A percentile compares a stretch with the other conserved stretches of the same genome.
These are phyloP conservation scores for Drosophila lacertosa DNA, from an alignment of 1,140 invertebrate species.

Conservation along the genomic window DNA sequence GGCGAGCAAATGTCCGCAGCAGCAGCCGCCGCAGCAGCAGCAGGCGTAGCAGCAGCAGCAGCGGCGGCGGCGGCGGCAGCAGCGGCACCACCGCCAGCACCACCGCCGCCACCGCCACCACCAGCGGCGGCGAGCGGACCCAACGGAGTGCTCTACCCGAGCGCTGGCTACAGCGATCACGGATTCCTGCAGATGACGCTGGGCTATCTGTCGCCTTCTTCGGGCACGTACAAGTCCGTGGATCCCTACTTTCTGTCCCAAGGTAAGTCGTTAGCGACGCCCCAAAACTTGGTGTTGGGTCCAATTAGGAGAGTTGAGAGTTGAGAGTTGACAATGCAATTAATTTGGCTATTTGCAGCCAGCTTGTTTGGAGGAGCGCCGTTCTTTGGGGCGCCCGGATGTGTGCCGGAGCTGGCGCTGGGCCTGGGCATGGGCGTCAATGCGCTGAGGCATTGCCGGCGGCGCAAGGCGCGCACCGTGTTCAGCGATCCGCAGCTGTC, in stretches of 20 bases:
- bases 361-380: constrained; percentile 78
- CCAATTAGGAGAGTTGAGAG: no score
- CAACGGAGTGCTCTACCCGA: constrained; percentile 77
- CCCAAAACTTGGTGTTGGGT: constrained; percentile 4
- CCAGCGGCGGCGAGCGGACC: constrained; percentile 35
- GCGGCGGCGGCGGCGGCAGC: constrained; percentile 70
- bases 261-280: constrained; percentile 85
- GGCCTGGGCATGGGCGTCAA: constrained; percentile 87
- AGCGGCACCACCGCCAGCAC: constrained; percentile 88
- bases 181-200: constrained; percentile 87
- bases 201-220: constrained; percentile 87
- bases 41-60: constrained; percentile 67
- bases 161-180: constrained; percentile 84
- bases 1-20: constrained; percentile 3
- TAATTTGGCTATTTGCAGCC: constrained; percentile 56
- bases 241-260: constrained; percentile 88
- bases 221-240: constrained; percentile 87
- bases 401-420: constrained; percentile 81
- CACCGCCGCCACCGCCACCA: constrained; percentile 86
- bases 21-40: constrained; percentile 49
- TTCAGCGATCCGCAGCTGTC: constrained; percentile 98
- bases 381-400: constrained; percentile 85
- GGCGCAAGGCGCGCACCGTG: constrained; percentile 97
- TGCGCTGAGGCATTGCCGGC: constrained; percentile 94
- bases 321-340: constrained; percentile 67